Percentiles rank a stretch among this genome's conserved stretches.
Conservation (phyloP, 2,888 invertebrate species). For the Elegia similella region DNA sequence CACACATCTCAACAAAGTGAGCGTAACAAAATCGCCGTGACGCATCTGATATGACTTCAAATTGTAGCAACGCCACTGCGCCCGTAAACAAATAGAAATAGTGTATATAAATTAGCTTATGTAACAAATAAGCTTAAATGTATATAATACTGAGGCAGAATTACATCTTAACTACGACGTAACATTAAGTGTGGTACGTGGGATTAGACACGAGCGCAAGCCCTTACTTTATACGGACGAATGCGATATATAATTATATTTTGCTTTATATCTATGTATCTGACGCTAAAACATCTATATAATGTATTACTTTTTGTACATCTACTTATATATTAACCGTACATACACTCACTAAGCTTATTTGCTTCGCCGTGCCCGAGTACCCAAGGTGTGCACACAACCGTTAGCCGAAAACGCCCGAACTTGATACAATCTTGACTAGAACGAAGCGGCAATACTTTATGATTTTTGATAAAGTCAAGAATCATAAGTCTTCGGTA, state of each 20-base stretch:
- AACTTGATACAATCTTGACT: constrained; percentile 42
- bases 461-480: constrained; percentile 35
- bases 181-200: constrained; percentile 79
- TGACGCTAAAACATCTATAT: constrained; percentile 82
- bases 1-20: constrained; percentile 43
- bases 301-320: constrained; percentile 82
- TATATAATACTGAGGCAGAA: constrained; percentile 82
- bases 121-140: constrained; percentile 81
- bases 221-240: constrained; percentile 81
- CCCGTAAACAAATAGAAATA: constrained; percentile 76
- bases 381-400: constrained; percentile 69
- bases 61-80: constrained; percentile 72
- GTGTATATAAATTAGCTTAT: constrained; percentile 81
- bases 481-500: constrained; percentile 36
- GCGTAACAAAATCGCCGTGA: constrained; percentile 52
- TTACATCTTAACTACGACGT: constrained; percentile 81
- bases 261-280: constrained; percentile 81
- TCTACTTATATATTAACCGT: constrained; percentile 80
- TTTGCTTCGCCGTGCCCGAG: constrained; percentile 59
- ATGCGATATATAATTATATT: constrained; percentile 81
- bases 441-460: constrained; percentile 45
- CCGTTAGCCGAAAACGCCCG: constrained; percentile 35
- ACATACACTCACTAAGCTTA: constrained; percentile 81
- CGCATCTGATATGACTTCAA: constrained; percentile 77
- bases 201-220: constrained; percentile 80